Base-by-base conservation (phyloP, 2,797 vertebrate genomes). In the Poliocrania exsul region DNA sequence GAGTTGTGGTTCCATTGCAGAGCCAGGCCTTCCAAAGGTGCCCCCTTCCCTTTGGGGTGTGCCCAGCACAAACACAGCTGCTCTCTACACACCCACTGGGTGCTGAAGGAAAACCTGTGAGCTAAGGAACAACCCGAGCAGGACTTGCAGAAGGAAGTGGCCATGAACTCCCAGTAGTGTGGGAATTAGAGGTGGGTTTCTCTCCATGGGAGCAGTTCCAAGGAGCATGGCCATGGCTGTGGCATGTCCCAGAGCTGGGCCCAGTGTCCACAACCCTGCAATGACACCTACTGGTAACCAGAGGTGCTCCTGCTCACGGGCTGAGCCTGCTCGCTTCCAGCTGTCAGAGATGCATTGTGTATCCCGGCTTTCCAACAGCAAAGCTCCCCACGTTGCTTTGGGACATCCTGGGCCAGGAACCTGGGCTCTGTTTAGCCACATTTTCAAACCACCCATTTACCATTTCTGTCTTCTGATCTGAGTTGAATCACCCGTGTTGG, bases 251-350 rank as follows among this genome's bases (percentile, higher is more conserved):
- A 38, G 53, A 2, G 23, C 62, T 65, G 57, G 12, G 40, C 49
- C 33, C 79, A 66, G 1, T 16, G 93, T 90, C 80, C 1, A 72
- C 93, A 94, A 96, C 94, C 81, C 96, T 96, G 92, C 74, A n/a
- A 92, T 97, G 96, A 97, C 96, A 97, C 81, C 96, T 97, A 84
- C 96, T 93, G 96, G 96, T 85, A 85, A 92, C 73, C 61, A 26
- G 5, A 46, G 93, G 42, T 46, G 56, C 14, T 90, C 64, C 86
- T 53, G 73, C 13, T 37, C 2, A 17, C 19, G 5, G 5, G 16
- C 37, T 0, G 31, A 81, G 65, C 37, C 81, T 58, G 26, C 31
- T 20, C 13, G 24, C 16, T 74, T 25, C 79, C 26, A 21, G 3
- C 44, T 1, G 0, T 2, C 3, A 13, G 31, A 20, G 37, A 23